A percentile compares a stretch with the other conserved stretches of the same genome.
phyloP scores from a whole-genome alignment of 1,140 invertebrate species.

The Tetraneura akinire region DNA sequence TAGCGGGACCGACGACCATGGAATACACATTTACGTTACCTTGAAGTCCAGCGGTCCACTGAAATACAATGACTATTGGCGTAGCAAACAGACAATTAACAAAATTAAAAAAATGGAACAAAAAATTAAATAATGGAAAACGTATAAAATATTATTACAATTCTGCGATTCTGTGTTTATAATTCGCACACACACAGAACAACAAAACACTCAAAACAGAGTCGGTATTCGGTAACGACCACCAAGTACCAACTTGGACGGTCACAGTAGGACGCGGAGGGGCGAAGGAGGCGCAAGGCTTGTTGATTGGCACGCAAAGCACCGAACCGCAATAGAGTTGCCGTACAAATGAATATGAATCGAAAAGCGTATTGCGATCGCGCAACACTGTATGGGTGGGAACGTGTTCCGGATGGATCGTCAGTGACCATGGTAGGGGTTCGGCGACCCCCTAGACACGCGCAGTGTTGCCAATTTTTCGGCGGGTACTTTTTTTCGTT shows the following conservation, averaged over 20 bases:
- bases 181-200: too few species aligned
- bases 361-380: neutral
- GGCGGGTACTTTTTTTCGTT: neutral
- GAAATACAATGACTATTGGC: neutral
- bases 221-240: slow-evolving; percentile 33
- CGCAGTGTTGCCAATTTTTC: slow-evolving; percentile 36
- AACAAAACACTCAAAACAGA: too few species aligned
- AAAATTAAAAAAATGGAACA: neutral
- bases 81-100: too few species aligned
- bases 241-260: slow-evolving; percentile 35
- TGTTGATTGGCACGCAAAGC: slow-evolving; percentile 38
- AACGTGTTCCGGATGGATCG: neutral
- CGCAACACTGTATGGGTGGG: slow-evolving; percentile 39
- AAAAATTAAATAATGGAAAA: neutral
- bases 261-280: neutral
- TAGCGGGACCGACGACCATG: neutral
- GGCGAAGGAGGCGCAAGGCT: slow-evolving; percentile 19
- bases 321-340: neutral
- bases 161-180: too few species aligned
- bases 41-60: neutral
- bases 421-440: neutral
- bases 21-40: slow-evolving; percentile 6
- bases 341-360: slow-evolving; percentile 19
- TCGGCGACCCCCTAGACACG: slow-evolving; percentile 1
- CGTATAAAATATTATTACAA: neutral